Conservation (phyloP, 2,113 vertebrate genomes). For the Agapornis roseicollis region DNA sequence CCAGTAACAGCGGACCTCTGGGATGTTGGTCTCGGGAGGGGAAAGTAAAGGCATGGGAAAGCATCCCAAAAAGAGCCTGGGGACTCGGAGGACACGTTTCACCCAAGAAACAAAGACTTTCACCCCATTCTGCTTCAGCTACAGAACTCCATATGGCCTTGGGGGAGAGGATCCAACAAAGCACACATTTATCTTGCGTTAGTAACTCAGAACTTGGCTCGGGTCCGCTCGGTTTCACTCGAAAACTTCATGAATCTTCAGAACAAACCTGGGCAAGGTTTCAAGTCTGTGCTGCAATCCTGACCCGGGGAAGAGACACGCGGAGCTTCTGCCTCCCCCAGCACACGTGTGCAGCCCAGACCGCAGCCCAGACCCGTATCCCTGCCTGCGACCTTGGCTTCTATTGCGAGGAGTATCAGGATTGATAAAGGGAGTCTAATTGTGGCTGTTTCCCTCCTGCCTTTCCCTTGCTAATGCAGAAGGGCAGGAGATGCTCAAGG, state of each 20-base stretch:
- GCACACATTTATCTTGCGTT: background rate
- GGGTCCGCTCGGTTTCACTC: background rate
- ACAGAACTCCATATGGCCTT: background rate
- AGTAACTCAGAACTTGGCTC: background rate
- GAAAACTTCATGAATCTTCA: background rate
- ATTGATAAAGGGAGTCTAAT: background rate
- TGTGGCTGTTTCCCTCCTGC: background rate
- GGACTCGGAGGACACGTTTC: background rate
- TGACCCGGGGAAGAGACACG: background rate
- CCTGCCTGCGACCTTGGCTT: background rate
- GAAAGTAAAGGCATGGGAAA: background rate
- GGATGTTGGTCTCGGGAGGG: background rate
- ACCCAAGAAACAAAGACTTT: background rate
- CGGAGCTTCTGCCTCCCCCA: background rate
- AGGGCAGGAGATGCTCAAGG: background rate
- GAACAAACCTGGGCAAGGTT: background rate
- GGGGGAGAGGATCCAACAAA: background rate
- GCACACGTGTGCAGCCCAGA: background rate
- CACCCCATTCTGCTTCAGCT: background rate
- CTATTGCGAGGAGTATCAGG: rapidly evolving
- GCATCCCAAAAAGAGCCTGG: background rate
- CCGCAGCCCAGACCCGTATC: rapidly evolving
- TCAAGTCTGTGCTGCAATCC: background rate
- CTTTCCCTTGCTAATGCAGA: background rate
- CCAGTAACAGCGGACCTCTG: rapidly evolving